Evolutionary conservation across 2,797 vertebrate genomes (phyloP), one percentile per base, ranked within the genome.

Genomic region (Gambusia yucatana): DNA sequence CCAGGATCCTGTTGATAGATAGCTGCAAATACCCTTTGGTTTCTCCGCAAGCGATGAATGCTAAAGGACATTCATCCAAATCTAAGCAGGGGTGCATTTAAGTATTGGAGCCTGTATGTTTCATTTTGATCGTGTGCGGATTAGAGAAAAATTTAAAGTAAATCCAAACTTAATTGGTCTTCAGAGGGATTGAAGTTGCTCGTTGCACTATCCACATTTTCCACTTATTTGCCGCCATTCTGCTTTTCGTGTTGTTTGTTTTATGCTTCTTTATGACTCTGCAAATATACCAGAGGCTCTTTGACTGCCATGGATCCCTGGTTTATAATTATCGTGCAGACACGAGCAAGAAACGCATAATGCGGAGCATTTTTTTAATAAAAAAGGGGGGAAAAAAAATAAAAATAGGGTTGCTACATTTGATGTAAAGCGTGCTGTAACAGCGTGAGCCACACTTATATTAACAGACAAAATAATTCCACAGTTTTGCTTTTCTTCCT

Each of bases 391-490:
- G 47, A 0, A 20, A 2, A 17, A 3, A 9, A 9, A 4, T 1
- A 33, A 33, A 33, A n/a, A 22, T 20, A 2, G 48, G 82, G 85
- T 73, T 30, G n/a, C 69, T 63, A 16, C 75, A 39, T 83, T 86
- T 80, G 39, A 36, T 84, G 79, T 80, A 82, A 78, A 79, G 77
- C 75, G 59, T 72, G 77, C 74, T 82, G 76, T 84, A 82, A 92
- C 88, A 80, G 85, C 57, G 84, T 17, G 48, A 87, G 72, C 47
- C 61, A 75, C 77, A 87, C 81, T 81, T 82, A 86, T 88, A 91
- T 82, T 65, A 55, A 88, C 92, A 80, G 4, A 86, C 76, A 86
- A 92, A 89, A 91, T 43, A 69, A 43, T 69, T 14, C 39, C 39
- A 69, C 36, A n/a, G n/a, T 69, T 91, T 91, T 86, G 88, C 77